These are phyloP conservation scores for Dolichallabes microphthalmus DNA, from an alignment of 2,113 vertebrate species.

Conservation along the genomic window DNA sequence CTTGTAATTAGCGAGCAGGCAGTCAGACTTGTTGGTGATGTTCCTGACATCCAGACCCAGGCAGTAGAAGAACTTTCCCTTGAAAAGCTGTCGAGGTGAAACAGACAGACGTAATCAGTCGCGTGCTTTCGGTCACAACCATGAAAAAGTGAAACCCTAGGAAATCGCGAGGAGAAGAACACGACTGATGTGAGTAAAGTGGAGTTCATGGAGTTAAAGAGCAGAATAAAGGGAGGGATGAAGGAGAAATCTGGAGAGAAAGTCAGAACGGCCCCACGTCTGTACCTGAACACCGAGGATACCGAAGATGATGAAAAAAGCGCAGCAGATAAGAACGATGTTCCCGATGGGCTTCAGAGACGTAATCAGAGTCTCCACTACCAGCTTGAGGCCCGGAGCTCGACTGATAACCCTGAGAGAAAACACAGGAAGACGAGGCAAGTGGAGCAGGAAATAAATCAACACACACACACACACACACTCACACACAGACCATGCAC, in stretches of 20 bases:
- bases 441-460: not conserved
- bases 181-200: not conserved
- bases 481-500: not conserved
- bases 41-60: constrained; percentile 90
- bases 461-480: not conserved
- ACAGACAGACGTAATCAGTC: constrained; percentile 15
- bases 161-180: not conserved
- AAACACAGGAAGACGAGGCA: not conserved
- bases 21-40: constrained; percentile 96
- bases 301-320: constrained; percentile 98
- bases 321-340: constrained; percentile 97
- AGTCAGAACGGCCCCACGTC: not conserved
- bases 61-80: constrained; percentile 98
- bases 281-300: constrained; percentile 95
- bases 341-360: constrained; percentile 98
- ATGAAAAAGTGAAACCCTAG: not conserved
- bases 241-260: not conserved
- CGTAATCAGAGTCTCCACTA: constrained; percentile 97
- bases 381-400: constrained; percentile 94
- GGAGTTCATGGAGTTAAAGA: not conserved
- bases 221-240: not conserved
- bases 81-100: constrained; percentile 83
- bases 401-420: constrained; percentile 87
- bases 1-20: constrained; percentile 89
- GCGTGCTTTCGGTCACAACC: not conserved